phyloP scores from a whole-genome alignment of 2,888 invertebrate species.

The Desoria tigrina region DNA sequence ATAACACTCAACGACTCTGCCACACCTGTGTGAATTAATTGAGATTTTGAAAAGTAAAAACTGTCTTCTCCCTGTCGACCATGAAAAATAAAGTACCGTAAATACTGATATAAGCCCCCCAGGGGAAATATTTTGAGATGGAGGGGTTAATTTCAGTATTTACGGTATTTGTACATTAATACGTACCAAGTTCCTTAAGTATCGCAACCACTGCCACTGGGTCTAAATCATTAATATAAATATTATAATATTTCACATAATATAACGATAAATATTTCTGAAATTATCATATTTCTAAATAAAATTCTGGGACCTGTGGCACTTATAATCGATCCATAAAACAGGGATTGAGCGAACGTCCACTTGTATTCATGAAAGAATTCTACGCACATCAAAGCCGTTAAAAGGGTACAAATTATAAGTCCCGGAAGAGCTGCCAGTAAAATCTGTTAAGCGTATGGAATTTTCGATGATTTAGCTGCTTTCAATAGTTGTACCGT shows the following conservation, averaged over 20 bases:
- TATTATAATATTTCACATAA: too few species aligned
- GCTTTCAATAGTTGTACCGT: too few species aligned
- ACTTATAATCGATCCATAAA: conserved; percentile 59
- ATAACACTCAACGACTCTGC: conserved; percentile 56
- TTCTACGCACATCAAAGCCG: conserved; percentile 45
- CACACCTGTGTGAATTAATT: too few species aligned
- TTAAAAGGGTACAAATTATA: conserved; percentile 48
- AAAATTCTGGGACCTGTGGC: too few species aligned
- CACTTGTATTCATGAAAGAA: conserved; percentile 55
- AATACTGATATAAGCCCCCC: too few species aligned
- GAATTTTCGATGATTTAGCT: too few species aligned
- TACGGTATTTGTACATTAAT: neutral
- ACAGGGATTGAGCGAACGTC: conserved; percentile 56
- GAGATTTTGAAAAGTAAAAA: too few species aligned
- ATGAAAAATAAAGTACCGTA: conserved; percentile 57
- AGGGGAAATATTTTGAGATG: conserved; percentile 53
- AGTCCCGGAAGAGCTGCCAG: conserved; percentile 52
- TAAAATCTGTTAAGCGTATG: conserved; percentile 53
- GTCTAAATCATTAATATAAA: too few species aligned
- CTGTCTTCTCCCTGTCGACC: conserved; percentile 56
- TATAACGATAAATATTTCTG: too few species aligned
- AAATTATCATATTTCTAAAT: too few species aligned
- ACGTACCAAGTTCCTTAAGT: conserved; percentile 57
- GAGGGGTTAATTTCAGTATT: neutral
- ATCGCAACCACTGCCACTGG: conserved; percentile 60